Percentiles rank a stretch among this genome's conserved stretches.
Conservation (phyloP, 2,888 invertebrate species). For the Horisme vitalbata region DNA sequence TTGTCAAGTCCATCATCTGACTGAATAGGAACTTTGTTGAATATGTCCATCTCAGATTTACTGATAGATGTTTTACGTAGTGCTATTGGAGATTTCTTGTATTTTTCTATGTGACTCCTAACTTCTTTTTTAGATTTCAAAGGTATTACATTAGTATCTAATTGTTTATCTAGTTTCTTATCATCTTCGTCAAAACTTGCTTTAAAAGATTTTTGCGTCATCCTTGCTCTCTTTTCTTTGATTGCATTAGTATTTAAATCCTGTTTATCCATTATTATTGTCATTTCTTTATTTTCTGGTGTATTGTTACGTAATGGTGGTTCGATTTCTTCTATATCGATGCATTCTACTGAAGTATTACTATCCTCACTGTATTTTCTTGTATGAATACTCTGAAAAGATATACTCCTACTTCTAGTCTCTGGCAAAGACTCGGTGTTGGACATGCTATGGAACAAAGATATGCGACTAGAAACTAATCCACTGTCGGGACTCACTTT, state of each 20-base stretch:
- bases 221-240: constrained; percentile 53
- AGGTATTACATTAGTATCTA: constrained; percentile 18
- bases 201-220: constrained; percentile 42
- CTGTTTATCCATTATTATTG: constrained; percentile 26
- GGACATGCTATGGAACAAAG: constrained; percentile 70
- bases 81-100: constrained; percentile 33
- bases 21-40: constrained; percentile 57
- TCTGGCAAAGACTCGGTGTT: constrained; percentile 60
- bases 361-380: constrained; percentile 45
- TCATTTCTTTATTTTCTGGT: constrained; percentile 7
- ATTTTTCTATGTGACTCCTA: constrained; percentile 37
- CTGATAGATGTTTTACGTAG: constrained; percentile 66
- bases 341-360: constrained; percentile 11
- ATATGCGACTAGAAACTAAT: constrained; percentile 76
- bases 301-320: constrained; percentile 4
- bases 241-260: constrained; percentile 32
- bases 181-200: constrained; percentile 50
- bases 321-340: constrained; percentile 25
- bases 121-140: constrained; percentile 39
- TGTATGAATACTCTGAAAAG: constrained; percentile 58
- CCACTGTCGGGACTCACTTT: constrained; percentile 63
- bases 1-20: constrained; percentile 57
- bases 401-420: constrained; percentile 55
- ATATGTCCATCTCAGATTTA: constrained; percentile 78
- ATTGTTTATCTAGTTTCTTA: constrained; percentile 22